Evolutionary conservation across 2,888 invertebrate species (phyloP).

Genomic region (Scaptomyza parva): DNA sequence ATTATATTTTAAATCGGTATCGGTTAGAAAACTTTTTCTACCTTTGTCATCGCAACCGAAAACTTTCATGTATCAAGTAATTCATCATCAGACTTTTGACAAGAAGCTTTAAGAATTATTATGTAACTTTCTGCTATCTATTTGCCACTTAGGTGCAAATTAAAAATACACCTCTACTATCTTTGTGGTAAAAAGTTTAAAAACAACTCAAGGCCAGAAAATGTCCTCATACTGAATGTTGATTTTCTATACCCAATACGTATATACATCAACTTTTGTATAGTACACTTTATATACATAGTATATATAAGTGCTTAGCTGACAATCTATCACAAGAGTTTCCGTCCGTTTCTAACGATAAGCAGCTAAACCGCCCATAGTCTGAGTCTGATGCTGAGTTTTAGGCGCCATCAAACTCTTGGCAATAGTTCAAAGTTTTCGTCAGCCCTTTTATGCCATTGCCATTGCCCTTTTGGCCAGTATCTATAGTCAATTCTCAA

Average conservation of each 20-base stretch:
- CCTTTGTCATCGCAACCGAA: too few species aligned
- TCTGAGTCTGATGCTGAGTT: constrained; percentile 54
- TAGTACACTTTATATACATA: constrained; percentile 6
- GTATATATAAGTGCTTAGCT: constrained; percentile 56
- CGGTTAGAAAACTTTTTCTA: too few species aligned
- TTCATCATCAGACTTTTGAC: too few species aligned
- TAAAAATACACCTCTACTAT: too few species aligned
- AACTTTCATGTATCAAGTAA: too few species aligned
- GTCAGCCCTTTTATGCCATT: constrained; percentile 19
- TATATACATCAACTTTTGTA: constrained; percentile 9
- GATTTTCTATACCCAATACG: constrained; percentile 43
- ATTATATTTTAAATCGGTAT: neutral
- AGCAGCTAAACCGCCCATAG: constrained; percentile 36
- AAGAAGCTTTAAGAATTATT: too few species aligned
- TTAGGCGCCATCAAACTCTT: constrained; percentile 67
- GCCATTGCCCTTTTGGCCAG: constrained; percentile 35
- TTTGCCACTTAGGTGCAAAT: too few species aligned
- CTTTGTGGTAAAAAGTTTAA: too few species aligned
- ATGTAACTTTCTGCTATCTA: too few species aligned
- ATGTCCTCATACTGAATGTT: constrained; percentile 52
- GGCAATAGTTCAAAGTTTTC: constrained; percentile 76
- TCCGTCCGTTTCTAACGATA: constrained; percentile 49
- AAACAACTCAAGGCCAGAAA: too few species aligned
- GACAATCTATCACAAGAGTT: constrained; percentile 56
- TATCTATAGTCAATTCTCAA: constrained; percentile 32